Evolutionary conservation across 2,113 vertebrate genomes (phyloP), one percentile per base, ranked within the genome.

Genomic region (Oryzias melastigma): DNA sequence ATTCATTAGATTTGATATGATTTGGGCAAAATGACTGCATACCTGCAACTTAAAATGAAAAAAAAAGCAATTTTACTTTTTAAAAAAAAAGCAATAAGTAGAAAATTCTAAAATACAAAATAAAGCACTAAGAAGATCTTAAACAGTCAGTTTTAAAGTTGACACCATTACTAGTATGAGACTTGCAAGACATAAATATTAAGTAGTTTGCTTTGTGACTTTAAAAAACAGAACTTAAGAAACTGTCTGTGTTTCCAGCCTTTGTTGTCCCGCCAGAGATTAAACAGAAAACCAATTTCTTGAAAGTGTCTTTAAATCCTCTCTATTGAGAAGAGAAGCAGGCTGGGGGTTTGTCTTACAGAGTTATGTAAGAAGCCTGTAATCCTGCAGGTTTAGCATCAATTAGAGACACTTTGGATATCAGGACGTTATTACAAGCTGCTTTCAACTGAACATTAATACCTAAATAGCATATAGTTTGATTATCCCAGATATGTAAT

Each of bases 321-420:
- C 63, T 70, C 25, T 22, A 57, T 35, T 68, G 58, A 56, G 57
- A 45, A 63, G 27, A 62, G 49, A 71, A 71, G 60, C 70, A 42
- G 44, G 18, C 24, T 70, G 47, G 44, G 52, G 59, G 19, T 73
- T 48, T 68, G 44, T 72, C 58, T 53, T 59, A 68, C n/a, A 41
- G 79, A 69, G 81, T 85, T 86, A 65, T 69, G 63, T 72, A 85
- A 88, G 62, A 65, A 64, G 72, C 25, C 54, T 62, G 58, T 81
- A 80, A 83, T 68, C 74, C 69, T 57, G 41, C 41, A 8, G 5
- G 58, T 62, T 56, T 53, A 20, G 25, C 62, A 58, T 68, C 73
- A 74, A 82, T 75, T 69, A 66, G 55, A 68, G 65, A 25, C 1
- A 14, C 42, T 65, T 72, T 63, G 67, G 70, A 67, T 68, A 63